Base-by-base conservation (phyloP, 2,113 vertebrate genomes). In the Oriolus oriolus region DNA sequence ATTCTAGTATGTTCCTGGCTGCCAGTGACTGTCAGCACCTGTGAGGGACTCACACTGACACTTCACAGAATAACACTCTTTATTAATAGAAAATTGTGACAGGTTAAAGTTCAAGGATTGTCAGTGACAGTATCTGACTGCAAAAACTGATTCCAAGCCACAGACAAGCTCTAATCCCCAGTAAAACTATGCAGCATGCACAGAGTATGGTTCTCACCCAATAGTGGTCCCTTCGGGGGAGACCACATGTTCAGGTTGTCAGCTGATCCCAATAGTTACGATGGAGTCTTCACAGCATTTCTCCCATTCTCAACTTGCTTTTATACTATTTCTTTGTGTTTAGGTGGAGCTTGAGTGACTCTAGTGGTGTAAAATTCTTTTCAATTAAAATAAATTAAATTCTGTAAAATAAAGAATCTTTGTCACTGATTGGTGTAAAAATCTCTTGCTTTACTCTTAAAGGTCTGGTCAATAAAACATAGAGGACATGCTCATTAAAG, bases 211-310 rank as follows among this genome's bases (percentile, higher is more conserved):
- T 9, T 61, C 47, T 69, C 8, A 52, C 12, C 15, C 56, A 39
- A 7, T 3, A 39, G n/a, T 2, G 3, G 9, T 39, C 8, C 16
- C 41, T 30, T 8, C 0, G 0, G 7, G 18, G 4, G 7, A 30
- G 4, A n/a, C 28, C 18, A 21, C 4, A 30, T 6, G 16, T 59
- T 49, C 21, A 56, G 42, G 49, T 17, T 47, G 21, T 13, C 30
- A 31, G 42, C 35, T 56, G 56, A 63, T 70, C 30, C 13, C 56
- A 54, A 17, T 35, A 71, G 13, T 31, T 63, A 41, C 5, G n/a
- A 4, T 16, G 26, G 20, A 49, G 14, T 35, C 17, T 49, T 59
- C 33, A 7, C 68, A 66, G 19, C 30, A 12, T 66, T 74, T 50
- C 24, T 44, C 42, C 28, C 20, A n/a, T n/a, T 45, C 13, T 39